A percentile compares a stretch with the other conserved stretches of the same genome.
These are phyloP conservation scores for Amorpha juglandis DNA, from an alignment of 2,888 invertebrate species.

Conservation along the genomic window DNA sequence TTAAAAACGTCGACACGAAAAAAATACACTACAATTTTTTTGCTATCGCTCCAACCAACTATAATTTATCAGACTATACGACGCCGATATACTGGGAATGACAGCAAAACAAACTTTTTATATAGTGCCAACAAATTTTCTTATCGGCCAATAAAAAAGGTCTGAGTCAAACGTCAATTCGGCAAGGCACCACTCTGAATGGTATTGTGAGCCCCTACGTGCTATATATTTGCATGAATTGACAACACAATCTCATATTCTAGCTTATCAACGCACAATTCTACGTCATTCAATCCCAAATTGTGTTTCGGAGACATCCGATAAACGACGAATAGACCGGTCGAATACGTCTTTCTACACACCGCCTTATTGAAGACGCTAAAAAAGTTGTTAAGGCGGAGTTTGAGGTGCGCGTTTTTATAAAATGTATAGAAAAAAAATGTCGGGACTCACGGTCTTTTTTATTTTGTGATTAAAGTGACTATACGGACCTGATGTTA, in stretches of 20 bases:
- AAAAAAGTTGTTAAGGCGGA: not conserved
- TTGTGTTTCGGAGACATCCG: slow-evolving; percentile 52
- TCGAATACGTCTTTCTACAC: slow-evolving; percentile 12
- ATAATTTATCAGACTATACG: slow-evolving; percentile 20
- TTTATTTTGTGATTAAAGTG: too few species aligned
- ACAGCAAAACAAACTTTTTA: slow-evolving; percentile 47
- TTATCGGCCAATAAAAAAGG: slow-evolving; percentile 66
- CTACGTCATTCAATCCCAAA: slow-evolving; percentile 58
- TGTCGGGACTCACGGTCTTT: too few species aligned
- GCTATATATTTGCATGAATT: slow-evolving; percentile 59
- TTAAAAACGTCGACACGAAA: not conserved
- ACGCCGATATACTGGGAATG: slow-evolving; percentile 27
- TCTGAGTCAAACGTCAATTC: slow-evolving; percentile 52
- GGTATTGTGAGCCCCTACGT: slow-evolving; percentile 10
- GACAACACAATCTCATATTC: slow-evolving; percentile 60
- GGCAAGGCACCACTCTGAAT: slow-evolving; percentile 4
- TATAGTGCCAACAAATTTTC: slow-evolving; percentile 47
- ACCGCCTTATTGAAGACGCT: not conserved
- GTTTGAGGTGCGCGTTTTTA: too few species aligned
- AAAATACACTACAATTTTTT: slow-evolving; percentile 8
- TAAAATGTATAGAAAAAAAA: too few species aligned
- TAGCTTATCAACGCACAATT: slow-evolving; percentile 65
- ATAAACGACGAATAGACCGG: slow-evolving; percentile 39
- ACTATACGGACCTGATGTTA: too few species aligned
- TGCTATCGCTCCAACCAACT: slow-evolving; percentile 11